These are phyloP conservation scores for Neoascia interrupta DNA, from an alignment of 2,888 invertebrate species.

Conservation along the genomic window DNA sequence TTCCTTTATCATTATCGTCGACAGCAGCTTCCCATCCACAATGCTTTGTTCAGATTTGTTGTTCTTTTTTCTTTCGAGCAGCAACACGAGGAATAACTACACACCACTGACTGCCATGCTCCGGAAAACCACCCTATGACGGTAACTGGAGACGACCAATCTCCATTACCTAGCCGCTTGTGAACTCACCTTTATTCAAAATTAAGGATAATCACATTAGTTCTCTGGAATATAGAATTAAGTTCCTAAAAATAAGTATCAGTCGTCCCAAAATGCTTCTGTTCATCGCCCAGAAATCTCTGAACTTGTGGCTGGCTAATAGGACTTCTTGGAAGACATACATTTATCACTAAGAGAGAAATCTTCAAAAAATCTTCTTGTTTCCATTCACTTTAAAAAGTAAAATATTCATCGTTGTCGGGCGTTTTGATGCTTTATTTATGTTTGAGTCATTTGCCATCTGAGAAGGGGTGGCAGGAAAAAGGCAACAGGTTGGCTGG, in stretches of 20 bases:
- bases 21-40: slow-evolving; percentile 7
- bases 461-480: background rate
- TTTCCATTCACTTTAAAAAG: slow-evolving; percentile 23
- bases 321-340: background rate
- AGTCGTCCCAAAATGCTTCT: background rate
- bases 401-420: slow-evolving; percentile 1
- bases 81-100: slow-evolving; percentile 7
- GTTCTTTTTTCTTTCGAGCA: background rate
- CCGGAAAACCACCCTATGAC: no score
- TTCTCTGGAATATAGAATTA: slow-evolving; percentile 14
- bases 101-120: no score
- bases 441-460: slow-evolving; percentile 1
- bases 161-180: no score
- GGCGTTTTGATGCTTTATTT: slow-evolving; percentile 7
- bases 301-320: background rate
- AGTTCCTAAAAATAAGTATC: slow-evolving; percentile 40
- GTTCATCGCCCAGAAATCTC: background rate
- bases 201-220: slow-evolving; percentile 42
- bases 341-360: background rate
- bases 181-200: slow-evolving; percentile 31
- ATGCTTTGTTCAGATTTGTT: slow-evolving; percentile 16
- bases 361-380: no score
- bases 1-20: slow-evolving; percentile 11
- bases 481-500: slow-evolving; percentile 37
- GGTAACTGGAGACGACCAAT: no score